Conservation (phyloP, 2,113 vertebrate species). For the Syrrhaptes paradoxus region DNA sequence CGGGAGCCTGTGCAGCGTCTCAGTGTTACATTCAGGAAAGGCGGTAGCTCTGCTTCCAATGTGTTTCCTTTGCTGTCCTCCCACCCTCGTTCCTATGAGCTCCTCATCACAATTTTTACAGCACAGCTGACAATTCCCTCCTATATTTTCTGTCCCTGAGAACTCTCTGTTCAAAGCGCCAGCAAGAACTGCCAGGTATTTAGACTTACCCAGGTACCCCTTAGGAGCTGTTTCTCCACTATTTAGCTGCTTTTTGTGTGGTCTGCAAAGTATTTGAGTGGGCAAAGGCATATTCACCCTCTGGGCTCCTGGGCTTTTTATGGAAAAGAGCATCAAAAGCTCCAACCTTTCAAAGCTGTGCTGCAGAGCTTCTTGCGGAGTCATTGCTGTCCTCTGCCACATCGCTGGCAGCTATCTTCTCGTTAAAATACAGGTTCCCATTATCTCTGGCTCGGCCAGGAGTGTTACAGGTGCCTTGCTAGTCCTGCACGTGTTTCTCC, state of each 20-base stretch:
- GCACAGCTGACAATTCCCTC: constrained; percentile 63
- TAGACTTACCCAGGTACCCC: neutral
- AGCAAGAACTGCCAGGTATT: neutral
- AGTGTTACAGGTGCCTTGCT: constrained; percentile 35
- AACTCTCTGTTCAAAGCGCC: constrained; percentile 6
- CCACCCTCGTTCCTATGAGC: constrained; percentile 58
- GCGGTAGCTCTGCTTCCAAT: constrained; percentile 36
- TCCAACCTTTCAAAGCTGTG: constrained; percentile 17
- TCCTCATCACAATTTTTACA: constrained; percentile 55
- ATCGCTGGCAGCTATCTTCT: neutral
- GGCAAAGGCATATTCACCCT: constrained; percentile 12
- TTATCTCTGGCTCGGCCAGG: constrained; percentile 14
- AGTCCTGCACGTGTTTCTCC: constrained; percentile 22
- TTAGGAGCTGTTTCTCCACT: neutral
- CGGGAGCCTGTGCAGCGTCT: neutral
- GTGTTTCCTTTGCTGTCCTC: constrained; percentile 65
- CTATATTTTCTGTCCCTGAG: constrained; percentile 40
- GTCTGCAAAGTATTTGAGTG: neutral
- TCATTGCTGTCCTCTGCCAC: constrained; percentile 33
- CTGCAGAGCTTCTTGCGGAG: constrained; percentile 46
- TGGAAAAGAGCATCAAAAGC: constrained; percentile 31
- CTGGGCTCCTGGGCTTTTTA: constrained; percentile 12
- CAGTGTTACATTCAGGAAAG: constrained; percentile 7
- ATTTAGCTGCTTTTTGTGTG: neutral
- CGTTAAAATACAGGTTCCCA: constrained; percentile 9